These are phyloP conservation scores for Apogon talboti DNA, from an alignment of 2,797 vertebrate genomes.

Conservation along the genomic window DNA sequence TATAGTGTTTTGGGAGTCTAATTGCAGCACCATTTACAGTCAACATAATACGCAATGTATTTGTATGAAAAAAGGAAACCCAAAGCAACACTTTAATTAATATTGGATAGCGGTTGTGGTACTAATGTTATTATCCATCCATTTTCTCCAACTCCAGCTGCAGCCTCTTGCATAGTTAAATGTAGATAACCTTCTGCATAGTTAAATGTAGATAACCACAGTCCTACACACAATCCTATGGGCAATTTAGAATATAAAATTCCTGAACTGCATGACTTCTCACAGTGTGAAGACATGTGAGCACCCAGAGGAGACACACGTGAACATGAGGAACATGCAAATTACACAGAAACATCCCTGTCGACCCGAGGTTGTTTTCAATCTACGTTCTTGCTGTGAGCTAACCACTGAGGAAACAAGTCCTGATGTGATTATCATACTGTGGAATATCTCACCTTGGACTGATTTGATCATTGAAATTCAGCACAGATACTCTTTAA, in stretches of 20 bases:
- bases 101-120: conserved; percentile 37
- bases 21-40: background rate
- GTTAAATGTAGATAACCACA: conserved; percentile 48
- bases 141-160: conserved; percentile 15
- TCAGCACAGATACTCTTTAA: background rate
- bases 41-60: conserved; percentile 17
- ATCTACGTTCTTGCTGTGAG: conserved; percentile 27
- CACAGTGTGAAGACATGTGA: conserved; percentile 26
- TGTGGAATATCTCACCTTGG: background rate
- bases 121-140: conserved; percentile 40
- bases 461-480: conserved; percentile 14
- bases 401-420: conserved; percentile 24
- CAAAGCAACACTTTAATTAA: conserved; percentile 18
- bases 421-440: conserved; percentile 40
- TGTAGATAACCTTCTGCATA: conserved; percentile 36
- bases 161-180: background rate
- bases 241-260: conserved; percentile 48
- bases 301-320: conserved; percentile 26
- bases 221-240: conserved; percentile 20
- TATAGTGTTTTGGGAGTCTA: conserved; percentile 1
- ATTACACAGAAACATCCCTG: conserved; percentile 27
- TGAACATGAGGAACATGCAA: conserved; percentile 34
- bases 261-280: conserved; percentile 51
- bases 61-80: conserved; percentile 26
- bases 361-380: conserved; percentile 29